Conservation (phyloP, 1,140 invertebrate species). For the Glossosoma conforme region DNA sequence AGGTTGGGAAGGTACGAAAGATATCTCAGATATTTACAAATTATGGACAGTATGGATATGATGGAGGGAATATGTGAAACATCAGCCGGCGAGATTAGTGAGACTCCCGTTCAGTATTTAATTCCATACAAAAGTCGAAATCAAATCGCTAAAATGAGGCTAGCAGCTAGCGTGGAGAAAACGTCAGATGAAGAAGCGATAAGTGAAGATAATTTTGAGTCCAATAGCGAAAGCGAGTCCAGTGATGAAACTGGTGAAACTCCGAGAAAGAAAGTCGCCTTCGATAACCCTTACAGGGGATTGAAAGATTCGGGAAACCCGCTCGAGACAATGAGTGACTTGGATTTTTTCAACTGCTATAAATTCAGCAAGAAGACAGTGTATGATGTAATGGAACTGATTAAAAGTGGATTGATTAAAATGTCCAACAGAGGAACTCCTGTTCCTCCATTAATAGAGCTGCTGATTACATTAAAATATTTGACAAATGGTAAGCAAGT, state of each 20-base stretch:
- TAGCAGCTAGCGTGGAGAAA: slow-evolving; percentile 1
- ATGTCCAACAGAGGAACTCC: slow-evolving; percentile 22
- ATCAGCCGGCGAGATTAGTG: slow-evolving; percentile 9
- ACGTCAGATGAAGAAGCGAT: slow-evolving; percentile 16
- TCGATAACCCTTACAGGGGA: slow-evolving; percentile 25
- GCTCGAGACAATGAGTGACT: slow-evolving; percentile 23
- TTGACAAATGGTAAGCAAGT: slow-evolving; percentile 21
- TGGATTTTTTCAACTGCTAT: slow-evolving; percentile 23
- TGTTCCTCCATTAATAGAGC: slow-evolving; percentile 22
- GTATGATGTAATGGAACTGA: slow-evolving; percentile 27
- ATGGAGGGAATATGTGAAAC: slow-evolving; percentile 23
- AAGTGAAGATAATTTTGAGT: slow-evolving; percentile 21
- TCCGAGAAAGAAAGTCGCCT: slow-evolving; percentile 21
- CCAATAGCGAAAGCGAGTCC: slow-evolving; percentile 9
- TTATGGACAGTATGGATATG: slow-evolving; percentile 26
- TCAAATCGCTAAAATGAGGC: not conserved
- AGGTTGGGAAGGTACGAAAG: slow-evolving; percentile 17
- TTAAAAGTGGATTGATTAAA: slow-evolving; percentile 24
- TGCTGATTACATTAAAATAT: slow-evolving; percentile 26
- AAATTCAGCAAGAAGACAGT: slow-evolving; percentile 28
- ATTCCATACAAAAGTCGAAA: slow-evolving; percentile 5
- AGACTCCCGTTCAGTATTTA: not conserved
- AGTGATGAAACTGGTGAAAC: slow-evolving; percentile 11
- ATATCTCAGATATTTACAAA: slow-evolving; percentile 25
- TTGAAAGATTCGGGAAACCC: slow-evolving; percentile 24